These are phyloP conservation scores for Colistium nudipinnis DNA, from an alignment of 2,113 vertebrate genomes.

Conservation along the genomic window DNA sequence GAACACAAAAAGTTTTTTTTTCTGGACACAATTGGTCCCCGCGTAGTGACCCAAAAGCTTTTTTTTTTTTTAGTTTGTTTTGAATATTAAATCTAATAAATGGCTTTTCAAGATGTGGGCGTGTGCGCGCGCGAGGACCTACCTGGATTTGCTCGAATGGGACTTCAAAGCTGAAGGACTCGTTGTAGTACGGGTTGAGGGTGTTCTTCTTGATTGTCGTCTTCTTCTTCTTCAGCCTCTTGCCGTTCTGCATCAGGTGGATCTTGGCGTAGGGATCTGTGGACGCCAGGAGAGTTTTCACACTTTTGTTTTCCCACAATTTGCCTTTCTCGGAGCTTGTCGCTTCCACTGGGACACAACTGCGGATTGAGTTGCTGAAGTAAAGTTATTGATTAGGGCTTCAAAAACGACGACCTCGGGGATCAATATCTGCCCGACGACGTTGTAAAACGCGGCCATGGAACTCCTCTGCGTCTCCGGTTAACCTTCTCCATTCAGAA, in stretches of 20 bases:
- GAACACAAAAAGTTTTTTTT: constrained; percentile 21
- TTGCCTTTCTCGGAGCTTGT: background rate
- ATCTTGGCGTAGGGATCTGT: constrained; percentile 98
- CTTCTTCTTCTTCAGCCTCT: constrained; percentile 99
- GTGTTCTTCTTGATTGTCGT: constrained; percentile 99
- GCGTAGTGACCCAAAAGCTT: no score
- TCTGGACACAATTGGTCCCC: background rate
- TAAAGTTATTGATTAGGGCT: background rate
- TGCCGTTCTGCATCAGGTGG: constrained; percentile 99
- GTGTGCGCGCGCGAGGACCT: constrained; percentile 14
- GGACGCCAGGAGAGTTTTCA: no score
- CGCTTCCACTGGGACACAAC: background rate
- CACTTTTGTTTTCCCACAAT: no score
- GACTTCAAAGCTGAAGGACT: constrained; percentile 99
- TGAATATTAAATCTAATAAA: background rate
- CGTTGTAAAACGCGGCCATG: background rate
- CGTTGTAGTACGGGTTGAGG: constrained; percentile 99
- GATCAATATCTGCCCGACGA: background rate
- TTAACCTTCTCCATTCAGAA: constrained; percentile 50
- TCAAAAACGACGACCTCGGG: background rate
- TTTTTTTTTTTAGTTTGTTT: no score
- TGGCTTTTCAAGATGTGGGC: background rate
- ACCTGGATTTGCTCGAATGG: constrained; percentile 99
- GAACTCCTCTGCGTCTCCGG: constrained; percentile 31
- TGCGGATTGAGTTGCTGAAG: no score